Conservation (phyloP, 2,113 vertebrate species). For the Lamprologus sp. region DNA sequence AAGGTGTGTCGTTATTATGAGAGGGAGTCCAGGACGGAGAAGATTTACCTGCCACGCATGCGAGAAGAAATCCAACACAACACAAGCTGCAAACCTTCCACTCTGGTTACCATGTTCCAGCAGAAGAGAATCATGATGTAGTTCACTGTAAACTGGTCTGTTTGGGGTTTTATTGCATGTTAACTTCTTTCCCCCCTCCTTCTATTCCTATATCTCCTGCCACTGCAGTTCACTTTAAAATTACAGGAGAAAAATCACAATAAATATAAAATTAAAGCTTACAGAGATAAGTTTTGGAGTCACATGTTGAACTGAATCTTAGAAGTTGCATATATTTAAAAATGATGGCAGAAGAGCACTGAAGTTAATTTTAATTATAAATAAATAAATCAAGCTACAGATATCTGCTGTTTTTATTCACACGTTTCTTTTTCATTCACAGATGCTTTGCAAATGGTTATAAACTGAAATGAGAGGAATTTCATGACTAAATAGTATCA, state of each 20-base stretch:
- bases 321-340: background rate
- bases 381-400: background rate
- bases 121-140: constrained; percentile 44
- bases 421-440: fast-evolving
- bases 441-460: background rate
- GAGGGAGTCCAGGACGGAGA: constrained; percentile 72
- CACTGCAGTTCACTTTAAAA: background rate
- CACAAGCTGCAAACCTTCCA: constrained; percentile 3
- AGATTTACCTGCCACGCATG: constrained; percentile 71
- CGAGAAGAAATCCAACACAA: background rate
- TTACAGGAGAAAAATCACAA: background rate
- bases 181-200: background rate
- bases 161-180: background rate
- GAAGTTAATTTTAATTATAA: background rate
- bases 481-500: background rate
- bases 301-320: background rate
- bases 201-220: background rate
- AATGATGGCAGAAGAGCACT: background rate
- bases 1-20: constrained; percentile 81
- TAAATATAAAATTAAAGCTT: background rate
- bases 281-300: background rate
- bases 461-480: background rate
- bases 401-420: background rate
- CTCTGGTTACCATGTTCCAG: constrained; percentile 43
- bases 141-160: background rate